phyloP scores from a whole-genome alignment of 1,140 invertebrate species.

The Aphelenchoides avenae region DNA sequence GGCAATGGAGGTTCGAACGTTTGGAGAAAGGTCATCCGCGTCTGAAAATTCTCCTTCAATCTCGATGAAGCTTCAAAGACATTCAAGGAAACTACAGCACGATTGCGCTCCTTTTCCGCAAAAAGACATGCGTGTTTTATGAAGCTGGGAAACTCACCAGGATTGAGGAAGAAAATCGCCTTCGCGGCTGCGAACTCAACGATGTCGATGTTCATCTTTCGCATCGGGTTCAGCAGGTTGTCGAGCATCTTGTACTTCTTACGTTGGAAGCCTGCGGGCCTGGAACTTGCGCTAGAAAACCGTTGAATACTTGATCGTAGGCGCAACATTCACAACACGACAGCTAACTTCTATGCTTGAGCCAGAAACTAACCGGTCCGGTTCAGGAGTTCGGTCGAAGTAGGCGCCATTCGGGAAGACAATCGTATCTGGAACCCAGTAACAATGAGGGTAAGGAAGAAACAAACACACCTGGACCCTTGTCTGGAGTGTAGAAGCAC shows the following conservation, averaged over 20 bases:
- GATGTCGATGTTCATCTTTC: slow-evolving; percentile 51
- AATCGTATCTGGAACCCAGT: slow-evolving; percentile 53
- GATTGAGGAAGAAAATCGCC: slow-evolving; percentile 59
- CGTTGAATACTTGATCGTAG: not conserved
- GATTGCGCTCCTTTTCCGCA: not conserved
- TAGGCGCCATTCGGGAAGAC: slow-evolving; percentile 58
- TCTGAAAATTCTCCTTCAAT: slow-evolving; percentile 32
- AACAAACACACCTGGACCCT: too few species aligned
- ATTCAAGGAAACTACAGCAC: not conserved
- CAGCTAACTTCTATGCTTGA: slow-evolving; percentile 1
- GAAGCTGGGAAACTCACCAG: slow-evolving; percentile 37
- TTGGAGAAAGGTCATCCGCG: slow-evolving; percentile 47
- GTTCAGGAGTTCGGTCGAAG: slow-evolving; percentile 54
- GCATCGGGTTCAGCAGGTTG: slow-evolving; percentile 55
- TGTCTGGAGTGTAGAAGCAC: slow-evolving; percentile 55
- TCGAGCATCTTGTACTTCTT: slow-evolving; percentile 59
- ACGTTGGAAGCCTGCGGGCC: slow-evolving; percentile 56
- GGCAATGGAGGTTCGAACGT: slow-evolving; percentile 33
- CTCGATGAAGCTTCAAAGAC: too few species aligned
- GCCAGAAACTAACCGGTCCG: slow-evolving; percentile 35
- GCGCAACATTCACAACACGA: too few species aligned
- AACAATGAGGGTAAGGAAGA: too few species aligned
- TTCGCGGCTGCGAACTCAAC: slow-evolving; percentile 58
- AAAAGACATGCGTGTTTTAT: slow-evolving; percentile 18
- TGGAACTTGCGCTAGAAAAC: slow-evolving; percentile 23